These are phyloP conservation scores for Drosophila trapezifrons DNA, from an alignment of 1,140 invertebrate genomes.

Conservation along the genomic window DNA sequence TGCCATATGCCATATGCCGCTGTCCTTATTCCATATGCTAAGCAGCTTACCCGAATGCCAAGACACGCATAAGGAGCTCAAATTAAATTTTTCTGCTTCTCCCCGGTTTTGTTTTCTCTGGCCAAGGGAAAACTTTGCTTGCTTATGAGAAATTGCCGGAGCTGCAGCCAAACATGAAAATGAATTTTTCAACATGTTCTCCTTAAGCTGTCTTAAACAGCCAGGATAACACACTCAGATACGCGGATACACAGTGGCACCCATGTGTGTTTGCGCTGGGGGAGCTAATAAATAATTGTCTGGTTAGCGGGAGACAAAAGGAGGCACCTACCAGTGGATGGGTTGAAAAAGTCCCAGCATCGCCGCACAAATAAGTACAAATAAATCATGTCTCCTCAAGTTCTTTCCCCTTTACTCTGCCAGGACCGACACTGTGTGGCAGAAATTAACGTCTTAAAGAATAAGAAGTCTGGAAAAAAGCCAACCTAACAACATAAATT, in stretches of 20 bases:
- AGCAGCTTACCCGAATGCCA: conserved; percentile 65
- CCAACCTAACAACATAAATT: neutral
- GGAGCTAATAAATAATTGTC: conserved; percentile 80
- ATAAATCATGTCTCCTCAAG: conserved; percentile 62
- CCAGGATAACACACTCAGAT: conserved; percentile 56
- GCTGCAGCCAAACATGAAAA: conserved; percentile 73
- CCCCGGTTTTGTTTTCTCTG: conserved; percentile 28
- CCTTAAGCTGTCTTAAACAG: conserved; percentile 76
- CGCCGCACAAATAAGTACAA: conserved; percentile 66
- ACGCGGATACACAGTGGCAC: conserved; percentile 20
- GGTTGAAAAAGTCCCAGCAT: conserved; percentile 57
- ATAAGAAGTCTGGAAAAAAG: neutral
- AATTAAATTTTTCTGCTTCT: conserved; percentile 65
- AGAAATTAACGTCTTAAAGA: conserved; percentile 62
- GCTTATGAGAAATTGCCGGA: conserved; percentile 79
- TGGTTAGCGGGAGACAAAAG: conserved; percentile 70
- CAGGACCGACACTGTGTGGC: conserved; percentile 44
- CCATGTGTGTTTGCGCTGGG: conserved; percentile 36
- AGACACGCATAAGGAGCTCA: conserved; percentile 73
- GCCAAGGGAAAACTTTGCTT: conserved; percentile 46
- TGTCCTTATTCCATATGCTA: conserved; percentile 49
- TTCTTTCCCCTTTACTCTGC: neutral
- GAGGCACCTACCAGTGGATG: conserved; percentile 54
- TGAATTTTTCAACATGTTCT: conserved; percentile 76
- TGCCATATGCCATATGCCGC: conserved; percentile 30